phyloP scores from a whole-genome alignment of 2,113 vertebrate species.

The Tragelaphus imberbis region DNA sequence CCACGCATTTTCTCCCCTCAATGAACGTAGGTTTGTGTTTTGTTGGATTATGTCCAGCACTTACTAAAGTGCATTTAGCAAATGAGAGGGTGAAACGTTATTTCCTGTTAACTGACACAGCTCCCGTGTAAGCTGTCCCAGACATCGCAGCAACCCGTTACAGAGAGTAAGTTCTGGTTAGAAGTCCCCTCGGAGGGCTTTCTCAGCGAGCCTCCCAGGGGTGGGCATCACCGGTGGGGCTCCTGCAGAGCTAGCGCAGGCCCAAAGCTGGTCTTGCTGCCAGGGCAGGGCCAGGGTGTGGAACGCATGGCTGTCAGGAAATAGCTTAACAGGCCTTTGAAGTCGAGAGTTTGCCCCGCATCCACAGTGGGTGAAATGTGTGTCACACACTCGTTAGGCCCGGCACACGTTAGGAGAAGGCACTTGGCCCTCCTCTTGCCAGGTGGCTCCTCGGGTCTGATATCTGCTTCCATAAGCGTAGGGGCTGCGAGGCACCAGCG shows the following conservation, averaged over 20 bases:
- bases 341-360: fast-evolving
- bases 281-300: fast-evolving
- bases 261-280: fast-evolving
- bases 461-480: fast-evolving
- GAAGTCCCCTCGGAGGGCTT: background rate
- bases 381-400: background rate
- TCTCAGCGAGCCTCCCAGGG: fast-evolving
- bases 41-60: background rate
- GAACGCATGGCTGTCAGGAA: background rate
- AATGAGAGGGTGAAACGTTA: background rate
- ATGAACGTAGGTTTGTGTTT: background rate
- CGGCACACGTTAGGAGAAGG: fast-evolving
- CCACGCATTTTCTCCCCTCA: fast-evolving
- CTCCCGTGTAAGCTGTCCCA: background rate
- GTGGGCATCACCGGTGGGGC: background rate
- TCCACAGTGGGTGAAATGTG: fast-evolving
- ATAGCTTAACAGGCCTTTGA: background rate
- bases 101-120: background rate
- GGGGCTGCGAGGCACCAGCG: fast-evolving
- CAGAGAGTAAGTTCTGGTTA: background rate
- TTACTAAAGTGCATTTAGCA: background rate
- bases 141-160: background rate
- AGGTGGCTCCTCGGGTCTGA: background rate
- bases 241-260: fast-evolving
- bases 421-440: background rate